Evolutionary conservation across 2,888 invertebrate species (phyloP), one percentile per base, ranked within the genome.

Genomic region (Epinotia nisella): DNA sequence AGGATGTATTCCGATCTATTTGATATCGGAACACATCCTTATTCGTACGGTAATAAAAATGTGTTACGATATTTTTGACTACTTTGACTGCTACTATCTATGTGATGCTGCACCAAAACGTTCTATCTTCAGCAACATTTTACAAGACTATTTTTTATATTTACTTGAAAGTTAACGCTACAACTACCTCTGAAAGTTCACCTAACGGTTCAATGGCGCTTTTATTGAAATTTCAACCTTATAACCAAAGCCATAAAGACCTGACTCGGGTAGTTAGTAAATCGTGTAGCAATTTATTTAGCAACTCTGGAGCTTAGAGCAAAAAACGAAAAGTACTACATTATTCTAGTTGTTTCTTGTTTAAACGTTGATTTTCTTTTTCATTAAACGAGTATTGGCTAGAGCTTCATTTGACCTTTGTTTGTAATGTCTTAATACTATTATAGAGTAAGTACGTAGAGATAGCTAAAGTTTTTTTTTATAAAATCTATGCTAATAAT

Each of bases 281-380:
- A 56, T 9, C 9, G 11, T 59, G 35, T 59, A 59, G 59, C 59
- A 39, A 59, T 59, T 59, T 59, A 35, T 39, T n/a, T 7, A 59
- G n/a, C 39, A 59, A 29, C 39, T 35, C 29, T 39, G 5, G 19
- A 59, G 39, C 59, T 39, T 58, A 39, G 39, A 10, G 35, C 21
- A 21, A 55, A 53, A 55, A 55, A 21, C 21, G 1, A 21, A 39
- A 59, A 39, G 39, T 17, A 11, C 35, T 39, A 59, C n/a, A 39
- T 59, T 39, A 59, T 59, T 59, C 35, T 39, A 39, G 39, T 59
- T 59, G 19, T 53, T 29, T 59, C 17, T 59, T 19, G 59, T 59
- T 39, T 59, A 10, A 11, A 17, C 29, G 39, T 35, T 59, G 35
- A 35, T 35, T 35, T 19, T 39, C 17, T 59, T 19, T 59, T 59